phyloP scores from a whole-genome alignment of 2,113 vertebrate species.

The Corythoichthys haematopterus region DNA sequence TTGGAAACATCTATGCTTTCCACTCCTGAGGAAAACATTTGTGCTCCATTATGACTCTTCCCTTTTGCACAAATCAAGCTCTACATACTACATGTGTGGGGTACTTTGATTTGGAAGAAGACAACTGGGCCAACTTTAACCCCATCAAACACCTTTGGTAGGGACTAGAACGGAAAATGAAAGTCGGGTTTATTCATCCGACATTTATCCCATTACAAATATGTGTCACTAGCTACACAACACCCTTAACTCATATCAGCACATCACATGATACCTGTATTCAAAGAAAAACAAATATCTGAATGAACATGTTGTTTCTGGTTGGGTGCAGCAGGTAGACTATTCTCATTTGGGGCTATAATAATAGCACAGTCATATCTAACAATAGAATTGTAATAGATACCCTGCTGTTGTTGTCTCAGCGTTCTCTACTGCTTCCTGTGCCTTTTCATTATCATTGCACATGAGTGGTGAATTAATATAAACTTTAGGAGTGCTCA shows the following conservation, averaged over 20 bases:
- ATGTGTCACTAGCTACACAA: background rate
- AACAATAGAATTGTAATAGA: slow-evolving; percentile 73
- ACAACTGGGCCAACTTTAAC: background rate
- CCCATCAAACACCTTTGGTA: background rate
- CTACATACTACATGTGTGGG: background rate
- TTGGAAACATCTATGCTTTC: background rate
- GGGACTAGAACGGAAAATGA: background rate
- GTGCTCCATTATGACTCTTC: background rate
- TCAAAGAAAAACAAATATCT: slow-evolving; percentile 16
- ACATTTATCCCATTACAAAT: background rate
- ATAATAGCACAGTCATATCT: slow-evolving; percentile 63
- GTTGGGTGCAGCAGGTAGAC: slow-evolving; percentile 28
- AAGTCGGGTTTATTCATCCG: background rate
- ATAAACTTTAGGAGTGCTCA: background rate
- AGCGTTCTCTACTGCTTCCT: slow-evolving; percentile 51
- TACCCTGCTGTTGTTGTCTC: slow-evolving; percentile 54
- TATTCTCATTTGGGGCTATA: slow-evolving; percentile 46
- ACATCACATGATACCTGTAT: background rate
- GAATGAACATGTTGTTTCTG: slow-evolving; percentile 23
- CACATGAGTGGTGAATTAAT: slow-evolving; percentile 19
- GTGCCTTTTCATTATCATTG: slow-evolving; percentile 40
- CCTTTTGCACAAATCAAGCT: background rate
- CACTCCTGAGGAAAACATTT: background rate
- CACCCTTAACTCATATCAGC: background rate
- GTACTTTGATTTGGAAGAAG: background rate